Conservation (phyloP, 2,888 invertebrate genomes). For the Thumatha senex region DNA sequence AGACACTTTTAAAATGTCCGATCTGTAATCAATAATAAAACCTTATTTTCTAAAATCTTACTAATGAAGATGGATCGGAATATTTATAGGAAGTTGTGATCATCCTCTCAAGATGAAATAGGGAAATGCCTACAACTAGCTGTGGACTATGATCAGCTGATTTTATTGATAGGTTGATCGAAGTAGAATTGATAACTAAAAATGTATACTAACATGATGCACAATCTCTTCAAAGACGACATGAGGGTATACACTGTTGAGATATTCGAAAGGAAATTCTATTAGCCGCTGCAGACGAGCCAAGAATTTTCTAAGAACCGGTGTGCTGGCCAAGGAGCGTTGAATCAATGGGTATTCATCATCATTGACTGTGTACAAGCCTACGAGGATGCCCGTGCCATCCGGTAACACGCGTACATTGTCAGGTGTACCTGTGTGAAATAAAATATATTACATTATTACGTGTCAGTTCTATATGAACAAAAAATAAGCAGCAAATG, state of each 20-base stretch:
- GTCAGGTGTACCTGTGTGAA: conserved; percentile 83
- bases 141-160: no score
- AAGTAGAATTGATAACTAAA: no score
- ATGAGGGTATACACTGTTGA: conserved; percentile 87
- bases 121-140: no score
- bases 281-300: conserved; percentile 83
- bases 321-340: conserved; percentile 84
- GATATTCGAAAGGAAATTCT: conserved; percentile 85
- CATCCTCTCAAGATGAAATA: no score
- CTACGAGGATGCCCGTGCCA: conserved; percentile 87
- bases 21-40: conserved; percentile 70
- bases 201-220: conserved; percentile 79
- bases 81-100: no score
- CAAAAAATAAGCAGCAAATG: neutral
- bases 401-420: conserved; percentile 83
- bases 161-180: no score
- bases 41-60: no score
- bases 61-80: no score
- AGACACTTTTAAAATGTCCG: conserved; percentile 84
- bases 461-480: neutral
- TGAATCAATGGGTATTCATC: conserved; percentile 83
- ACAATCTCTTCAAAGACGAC: conserved; percentile 84
- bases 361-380: conserved; percentile 77
- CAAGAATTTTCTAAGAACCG: conserved; percentile 86
- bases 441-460: neutral